A percentile compares a stretch with the other conserved stretches of the same genome.
Evolutionary conservation across 2,888 invertebrate species (phyloP).

Genomic region (Esperia sulphurella): DNA sequence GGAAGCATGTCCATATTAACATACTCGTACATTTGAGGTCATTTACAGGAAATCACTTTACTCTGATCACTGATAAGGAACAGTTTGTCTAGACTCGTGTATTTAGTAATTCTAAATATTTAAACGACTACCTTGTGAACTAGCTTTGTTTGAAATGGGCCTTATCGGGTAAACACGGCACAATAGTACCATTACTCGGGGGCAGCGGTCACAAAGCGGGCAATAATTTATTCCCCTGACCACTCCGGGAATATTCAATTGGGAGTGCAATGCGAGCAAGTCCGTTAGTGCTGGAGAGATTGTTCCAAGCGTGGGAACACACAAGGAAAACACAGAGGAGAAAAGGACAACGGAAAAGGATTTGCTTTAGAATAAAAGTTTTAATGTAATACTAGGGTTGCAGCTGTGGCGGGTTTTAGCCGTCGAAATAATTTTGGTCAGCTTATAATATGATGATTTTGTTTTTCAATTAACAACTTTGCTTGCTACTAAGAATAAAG

Average conservation of each 20-base stretch:
- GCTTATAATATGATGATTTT: too few relatives aligned
- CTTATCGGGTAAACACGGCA: slow-evolving; percentile 11
- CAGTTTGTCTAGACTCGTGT: too few relatives aligned
- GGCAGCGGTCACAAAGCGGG: slow-evolving; percentile 20
- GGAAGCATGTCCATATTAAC: too few relatives aligned
- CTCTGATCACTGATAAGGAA: too few relatives aligned
- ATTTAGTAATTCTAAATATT: not conserved
- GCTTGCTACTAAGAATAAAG: too few relatives aligned
- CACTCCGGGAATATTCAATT: slow-evolving; percentile 19
- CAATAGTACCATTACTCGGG: slow-evolving; percentile 24
- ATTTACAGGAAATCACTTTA: too few relatives aligned
- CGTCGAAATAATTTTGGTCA: too few relatives aligned
- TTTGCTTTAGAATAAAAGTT: not conserved
- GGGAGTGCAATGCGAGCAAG: slow-evolving; percentile 2
- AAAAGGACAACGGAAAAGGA: not conserved
- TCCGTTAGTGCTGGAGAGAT: not conserved
- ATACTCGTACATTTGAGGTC: too few relatives aligned
- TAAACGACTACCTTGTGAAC: not conserved
- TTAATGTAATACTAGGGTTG: not conserved
- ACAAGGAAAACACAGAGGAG: too few relatives aligned
- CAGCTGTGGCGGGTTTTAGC: not conserved
- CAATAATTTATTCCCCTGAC: slow-evolving; percentile 22
- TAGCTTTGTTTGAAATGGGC: not conserved
- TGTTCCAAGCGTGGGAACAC: not conserved
- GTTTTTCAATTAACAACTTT: too few relatives aligned